Evolutionary conservation across 2,113 vertebrate genomes (phyloP).

Genomic region (Nansenia antarctica): DNA sequence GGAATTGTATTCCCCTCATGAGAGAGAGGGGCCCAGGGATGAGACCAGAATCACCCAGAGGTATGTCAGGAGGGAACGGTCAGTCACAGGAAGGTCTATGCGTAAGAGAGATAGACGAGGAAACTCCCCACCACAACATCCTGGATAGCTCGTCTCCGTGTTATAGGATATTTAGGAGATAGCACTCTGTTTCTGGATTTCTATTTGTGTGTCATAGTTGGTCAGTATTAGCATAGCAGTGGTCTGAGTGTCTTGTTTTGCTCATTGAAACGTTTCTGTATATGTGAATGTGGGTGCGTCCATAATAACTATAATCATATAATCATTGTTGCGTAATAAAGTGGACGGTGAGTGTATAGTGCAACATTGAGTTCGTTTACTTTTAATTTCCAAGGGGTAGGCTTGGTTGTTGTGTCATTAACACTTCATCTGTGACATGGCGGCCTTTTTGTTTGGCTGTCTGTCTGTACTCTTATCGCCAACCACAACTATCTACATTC

Average conservation of each 20-base stretch:
- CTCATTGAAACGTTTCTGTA: no score
- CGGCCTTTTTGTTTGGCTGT: background rate
- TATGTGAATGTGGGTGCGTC: no score
- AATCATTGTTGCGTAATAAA: no score
- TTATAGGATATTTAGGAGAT: conserved; percentile 66
- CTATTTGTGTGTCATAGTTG: conserved; percentile 44
- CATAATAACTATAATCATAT: no score
- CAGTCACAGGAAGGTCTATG: conserved; percentile 51
- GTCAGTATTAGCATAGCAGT: background rate
- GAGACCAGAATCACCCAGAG: conserved; percentile 66
- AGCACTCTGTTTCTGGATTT: conserved; percentile 13
- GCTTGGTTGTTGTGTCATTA: conserved; percentile 6
- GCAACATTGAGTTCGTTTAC: conserved; percentile 2
- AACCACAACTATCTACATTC: conserved; percentile 27
- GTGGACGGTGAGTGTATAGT: conserved; percentile 1
- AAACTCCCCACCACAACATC: conserved; percentile 67
- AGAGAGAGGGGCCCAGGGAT: conserved; percentile 45
- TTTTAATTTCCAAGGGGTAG: no score
- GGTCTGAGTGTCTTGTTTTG: no score
- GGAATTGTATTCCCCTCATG: conserved; percentile 33
- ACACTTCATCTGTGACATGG: conserved; percentile 5
- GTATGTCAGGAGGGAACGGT: conserved; percentile 36
- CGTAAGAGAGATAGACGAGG: conserved; percentile 73
- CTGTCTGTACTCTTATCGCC: background rate
- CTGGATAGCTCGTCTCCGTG: conserved; percentile 61